These are phyloP conservation scores for Eupithecia subfuscata DNA, from an alignment of 2,888 invertebrate genomes.

Conservation along the genomic window DNA sequence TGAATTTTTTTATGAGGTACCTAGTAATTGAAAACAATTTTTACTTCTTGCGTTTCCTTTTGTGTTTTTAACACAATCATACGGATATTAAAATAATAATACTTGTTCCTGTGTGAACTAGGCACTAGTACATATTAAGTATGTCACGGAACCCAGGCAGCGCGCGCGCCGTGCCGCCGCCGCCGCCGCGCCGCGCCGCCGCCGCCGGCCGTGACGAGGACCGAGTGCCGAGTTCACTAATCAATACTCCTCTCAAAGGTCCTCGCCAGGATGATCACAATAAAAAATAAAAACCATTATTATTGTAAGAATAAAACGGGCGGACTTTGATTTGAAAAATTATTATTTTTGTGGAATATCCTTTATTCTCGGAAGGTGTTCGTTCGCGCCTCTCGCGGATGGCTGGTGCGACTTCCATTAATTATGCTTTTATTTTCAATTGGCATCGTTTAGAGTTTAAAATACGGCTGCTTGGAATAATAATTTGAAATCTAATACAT, in stretches of 20 bases:
- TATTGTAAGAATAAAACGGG: conserved; percentile 48
- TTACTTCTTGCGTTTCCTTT: too few relatives aligned
- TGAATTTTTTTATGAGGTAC: too few relatives aligned
- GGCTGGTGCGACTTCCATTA: conserved; percentile 38
- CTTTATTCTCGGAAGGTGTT: conserved; percentile 44
- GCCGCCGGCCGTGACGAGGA: too few relatives aligned
- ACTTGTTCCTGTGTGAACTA: too few relatives aligned
- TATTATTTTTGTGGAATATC: conserved; percentile 51
- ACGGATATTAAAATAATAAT: too few relatives aligned
- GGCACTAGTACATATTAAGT: not conserved
- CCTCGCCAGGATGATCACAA: conserved; percentile 46
- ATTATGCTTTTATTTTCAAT: conserved; percentile 33
- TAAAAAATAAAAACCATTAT: conserved; percentile 50
- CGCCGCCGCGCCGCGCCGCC: conserved; percentile 23
- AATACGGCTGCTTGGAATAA: conserved; percentile 27
- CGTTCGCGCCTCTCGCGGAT: conserved; percentile 30
- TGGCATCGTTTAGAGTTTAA: conserved; percentile 30
- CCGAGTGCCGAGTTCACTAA: conserved; percentile 62
- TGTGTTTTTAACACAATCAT: too few relatives aligned
- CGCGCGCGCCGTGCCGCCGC: conserved; percentile 16
- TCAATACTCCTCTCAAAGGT: conserved; percentile 65
- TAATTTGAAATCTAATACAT: too few relatives aligned
- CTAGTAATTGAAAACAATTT: too few relatives aligned
- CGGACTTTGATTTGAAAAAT: conserved; percentile 54
- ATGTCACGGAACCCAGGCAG: conserved; percentile 47